Percentiles rank a stretch among this genome's conserved stretches.
Conservation (phyloP, 1,140 invertebrate species). For the Dendroctonus ponderosae region DNA sequence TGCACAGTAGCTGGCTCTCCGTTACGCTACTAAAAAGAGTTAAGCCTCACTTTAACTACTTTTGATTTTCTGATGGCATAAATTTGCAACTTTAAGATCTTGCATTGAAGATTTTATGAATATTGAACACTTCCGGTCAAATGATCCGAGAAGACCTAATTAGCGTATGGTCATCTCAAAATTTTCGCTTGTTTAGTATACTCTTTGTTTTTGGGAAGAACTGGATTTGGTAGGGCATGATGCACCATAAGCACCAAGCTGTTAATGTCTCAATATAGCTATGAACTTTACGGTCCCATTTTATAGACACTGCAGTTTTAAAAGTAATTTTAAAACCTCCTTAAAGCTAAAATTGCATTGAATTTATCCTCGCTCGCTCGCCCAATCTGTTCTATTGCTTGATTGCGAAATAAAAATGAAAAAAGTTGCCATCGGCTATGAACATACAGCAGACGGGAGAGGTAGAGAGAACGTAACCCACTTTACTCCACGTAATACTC, state of each 20-base stretch:
- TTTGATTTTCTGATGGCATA: conserved; percentile 5
- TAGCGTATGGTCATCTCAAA: no score
- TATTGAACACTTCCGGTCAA: no score
- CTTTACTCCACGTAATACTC: conserved; percentile 22
- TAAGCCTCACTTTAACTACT: conserved; percentile 1
- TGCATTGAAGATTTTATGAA: not conserved
- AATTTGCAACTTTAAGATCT: conserved; percentile 11
- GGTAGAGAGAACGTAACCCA: conserved; percentile 15
- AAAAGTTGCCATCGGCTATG: conserved; percentile 5
- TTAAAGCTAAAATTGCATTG: conserved; percentile 17
- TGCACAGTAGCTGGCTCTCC: conserved; percentile 3
- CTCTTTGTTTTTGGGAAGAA: no score
- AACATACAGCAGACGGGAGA: conserved; percentile 5
- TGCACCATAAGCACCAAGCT: no score
- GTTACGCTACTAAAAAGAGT: conserved; percentile 2
- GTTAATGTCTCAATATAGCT: no score
- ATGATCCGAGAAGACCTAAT: no score
- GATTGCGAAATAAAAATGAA: conserved; percentile 28
- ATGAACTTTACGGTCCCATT: no score
- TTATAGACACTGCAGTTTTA: not conserved
- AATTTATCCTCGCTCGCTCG: conserved; percentile 14
- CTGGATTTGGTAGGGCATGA: no score
- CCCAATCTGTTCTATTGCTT: conserved; percentile 26
- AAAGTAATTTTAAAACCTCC: conserved; percentile 12
- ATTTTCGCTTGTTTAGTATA: no score